Evolutionary conservation across 2,888 invertebrate genomes (phyloP), one percentile per base, ranked within the genome.

Genomic region (Galeruca laticollis): DNA sequence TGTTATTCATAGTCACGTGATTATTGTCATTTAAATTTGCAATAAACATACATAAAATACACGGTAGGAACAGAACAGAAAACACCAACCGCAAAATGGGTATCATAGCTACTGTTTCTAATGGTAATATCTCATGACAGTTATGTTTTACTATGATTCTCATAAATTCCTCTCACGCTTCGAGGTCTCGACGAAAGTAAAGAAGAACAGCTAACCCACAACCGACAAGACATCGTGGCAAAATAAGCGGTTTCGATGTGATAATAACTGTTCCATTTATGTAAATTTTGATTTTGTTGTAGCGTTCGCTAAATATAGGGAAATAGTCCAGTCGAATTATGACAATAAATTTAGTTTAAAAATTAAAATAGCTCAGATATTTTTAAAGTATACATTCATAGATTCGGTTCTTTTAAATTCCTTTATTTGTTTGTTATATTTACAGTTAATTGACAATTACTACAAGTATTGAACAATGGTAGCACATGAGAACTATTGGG

Each of bases 81-180:
- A 60, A 33, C 13, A 60, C 31, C 8, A 64, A 54, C 51, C 13
- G 43, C 35, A 20, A 4, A 52, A 47, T 70, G 5, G 33, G 11
- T 62, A 21, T 10, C 69, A 69, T 69, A 10, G 51, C 51, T 40
- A 31, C 60, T 69, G 54, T 49, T 54, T 40, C 15, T 26, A 56
- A 43, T 26, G 43, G 35, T 57, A 18, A 31, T 63, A 56, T 54
- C 31, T 21, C 54, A 56, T 63, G 62, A 62, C 62, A 52, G 49
- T 40, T 20, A 18, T 40, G 9, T 20, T 31, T 35, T 57, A 33
- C 10, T 18, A 15, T 18, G 56, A 57, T 15, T 33, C 35, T 57
- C 47, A 47, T n/a, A n/a, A n/a, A 15, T 35, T 18, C 31, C n/a
- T 57, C 8, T 18, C 9, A 5, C n/a, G 26, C 9, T 26, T 26